Evolutionary conservation across 2,797 vertebrate genomes (phyloP).

Genomic region (Dermochelys coriacea): DNA sequence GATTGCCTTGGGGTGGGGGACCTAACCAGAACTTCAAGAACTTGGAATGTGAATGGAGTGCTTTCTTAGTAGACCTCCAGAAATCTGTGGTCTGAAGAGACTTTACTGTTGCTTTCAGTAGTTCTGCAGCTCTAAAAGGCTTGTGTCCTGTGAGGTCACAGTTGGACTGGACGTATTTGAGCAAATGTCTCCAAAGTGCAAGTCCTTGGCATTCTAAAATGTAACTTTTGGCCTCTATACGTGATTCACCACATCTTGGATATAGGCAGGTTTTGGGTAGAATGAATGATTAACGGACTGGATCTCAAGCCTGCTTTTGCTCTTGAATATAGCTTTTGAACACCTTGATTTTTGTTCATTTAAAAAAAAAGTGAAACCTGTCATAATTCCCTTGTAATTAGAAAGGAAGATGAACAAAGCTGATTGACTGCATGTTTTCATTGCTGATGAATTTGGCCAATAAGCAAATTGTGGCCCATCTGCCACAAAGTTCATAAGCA

Average conservation of each 20-base stretch:
- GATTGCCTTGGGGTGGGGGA: not conserved
- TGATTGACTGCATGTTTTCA: not conserved
- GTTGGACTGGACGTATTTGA: not conserved
- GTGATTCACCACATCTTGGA: not conserved
- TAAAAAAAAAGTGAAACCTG: not conserved
- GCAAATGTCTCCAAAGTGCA: not conserved
- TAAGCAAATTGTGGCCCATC: not conserved
- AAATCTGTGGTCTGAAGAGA: slow-evolving; percentile 1
- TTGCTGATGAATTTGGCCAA: not conserved
- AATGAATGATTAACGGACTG: not conserved
- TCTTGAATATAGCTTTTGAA: not conserved
- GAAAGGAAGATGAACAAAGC: not conserved
- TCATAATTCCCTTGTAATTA: not conserved
- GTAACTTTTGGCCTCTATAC: not conserved
- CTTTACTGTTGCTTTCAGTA: not conserved
- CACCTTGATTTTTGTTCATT: not conserved
- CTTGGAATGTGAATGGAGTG: not conserved
- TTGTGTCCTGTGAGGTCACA: not conserved
- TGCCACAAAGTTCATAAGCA: not conserved
- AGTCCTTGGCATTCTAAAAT: not conserved
- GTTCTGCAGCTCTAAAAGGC: not conserved
- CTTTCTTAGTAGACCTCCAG: not conserved
- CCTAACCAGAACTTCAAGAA: not conserved
- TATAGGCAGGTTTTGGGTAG: not conserved
- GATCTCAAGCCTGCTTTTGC: not conserved